These are phyloP conservation scores for Musca domestica DNA, from an alignment of 1,140 invertebrate species.

Conservation along the genomic window DNA sequence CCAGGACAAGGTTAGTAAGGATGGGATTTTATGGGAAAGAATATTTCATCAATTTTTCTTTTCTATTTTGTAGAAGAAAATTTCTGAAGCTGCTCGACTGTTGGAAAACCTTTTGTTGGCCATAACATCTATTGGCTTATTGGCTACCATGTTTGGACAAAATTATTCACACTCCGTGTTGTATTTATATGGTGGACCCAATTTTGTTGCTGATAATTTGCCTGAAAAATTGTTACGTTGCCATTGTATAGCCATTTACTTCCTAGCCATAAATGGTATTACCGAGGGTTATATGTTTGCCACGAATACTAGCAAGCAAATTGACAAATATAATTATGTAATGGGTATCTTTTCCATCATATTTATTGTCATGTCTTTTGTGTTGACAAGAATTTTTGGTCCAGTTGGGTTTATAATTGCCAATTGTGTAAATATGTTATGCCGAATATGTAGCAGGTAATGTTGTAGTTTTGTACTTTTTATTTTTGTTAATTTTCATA, in stretches of 20 bases:
- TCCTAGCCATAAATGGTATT: slow-evolving; percentile 91
- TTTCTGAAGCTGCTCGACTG: slow-evolving; percentile 76
- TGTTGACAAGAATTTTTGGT: slow-evolving; percentile 76
- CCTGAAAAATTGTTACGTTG: slow-evolving; percentile 73
- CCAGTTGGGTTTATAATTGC: slow-evolving; percentile 92
- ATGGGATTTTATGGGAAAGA: slow-evolving; percentile 1
- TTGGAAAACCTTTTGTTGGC: slow-evolving; percentile 76
- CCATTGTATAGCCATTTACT: slow-evolving; percentile 86
- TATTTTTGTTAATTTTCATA: slow-evolving; percentile 43
- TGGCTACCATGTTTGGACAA: slow-evolving; percentile 86
- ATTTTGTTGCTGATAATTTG: slow-evolving; percentile 69
- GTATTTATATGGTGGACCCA: slow-evolving; percentile 82
- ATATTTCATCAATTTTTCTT: too few species aligned
- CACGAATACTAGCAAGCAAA: slow-evolving; percentile 83
- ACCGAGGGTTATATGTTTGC: slow-evolving; percentile 96
- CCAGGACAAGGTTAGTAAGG: slow-evolving; percentile 63
- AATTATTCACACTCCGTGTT: slow-evolving; percentile 82
- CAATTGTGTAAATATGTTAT: slow-evolving; percentile 90
- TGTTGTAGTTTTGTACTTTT: slow-evolving; percentile 12
- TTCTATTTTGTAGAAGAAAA: slow-evolving; percentile 59
- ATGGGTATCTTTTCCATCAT: slow-evolving; percentile 86
- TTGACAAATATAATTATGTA: slow-evolving; percentile 84
- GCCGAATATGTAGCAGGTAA: slow-evolving; percentile 74
- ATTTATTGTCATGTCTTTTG: slow-evolving; percentile 79
- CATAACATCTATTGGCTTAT: slow-evolving; percentile 79